These are phyloP conservation scores for Schlechtendalia chinensis DNA, from an alignment of 1,140 invertebrate species.

Conservation along the genomic window DNA sequence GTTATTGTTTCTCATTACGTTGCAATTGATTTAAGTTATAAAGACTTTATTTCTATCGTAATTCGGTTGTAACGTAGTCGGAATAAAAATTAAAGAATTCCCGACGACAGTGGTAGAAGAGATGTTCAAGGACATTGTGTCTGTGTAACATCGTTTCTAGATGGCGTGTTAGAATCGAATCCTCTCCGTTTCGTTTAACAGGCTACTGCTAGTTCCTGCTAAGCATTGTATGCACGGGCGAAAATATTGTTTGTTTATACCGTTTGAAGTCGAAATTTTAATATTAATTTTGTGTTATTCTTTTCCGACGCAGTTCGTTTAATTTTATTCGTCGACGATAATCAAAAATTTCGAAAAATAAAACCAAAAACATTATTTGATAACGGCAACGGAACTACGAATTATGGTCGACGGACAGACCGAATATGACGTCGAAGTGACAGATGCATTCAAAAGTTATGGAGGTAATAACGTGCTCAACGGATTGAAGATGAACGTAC, in stretches of 20 bases:
- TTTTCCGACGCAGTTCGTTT: not conserved
- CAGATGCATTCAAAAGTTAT: conserved; percentile 53
- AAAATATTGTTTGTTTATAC: not conserved
- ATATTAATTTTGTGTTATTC: not conserved
- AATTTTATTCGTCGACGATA: not conserved
- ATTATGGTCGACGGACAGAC: not conserved
- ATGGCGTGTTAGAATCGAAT: not conserved
- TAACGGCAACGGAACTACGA: too few species aligned
- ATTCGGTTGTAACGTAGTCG: not conserved
- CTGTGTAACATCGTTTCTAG: not conserved
- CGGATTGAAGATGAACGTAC: conserved; percentile 54
- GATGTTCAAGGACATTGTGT: conserved; percentile 6
- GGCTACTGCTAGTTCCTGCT: too few species aligned
- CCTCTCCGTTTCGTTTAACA: not conserved
- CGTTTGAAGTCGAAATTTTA: not conserved
- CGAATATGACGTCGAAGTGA: conserved; percentile 20
- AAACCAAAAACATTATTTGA: too few species aligned
- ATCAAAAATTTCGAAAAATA: not conserved
- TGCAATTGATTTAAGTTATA: not conserved
- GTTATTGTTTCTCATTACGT: not conserved
- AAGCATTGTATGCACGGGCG: not conserved
- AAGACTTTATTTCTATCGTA: not conserved
- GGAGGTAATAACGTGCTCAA: conserved; percentile 53
- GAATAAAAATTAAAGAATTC: not conserved
- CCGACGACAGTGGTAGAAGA: not conserved